Evolutionary conservation across 2,797 vertebrate species (phyloP).

Genomic region (Morelia viridis): DNA sequence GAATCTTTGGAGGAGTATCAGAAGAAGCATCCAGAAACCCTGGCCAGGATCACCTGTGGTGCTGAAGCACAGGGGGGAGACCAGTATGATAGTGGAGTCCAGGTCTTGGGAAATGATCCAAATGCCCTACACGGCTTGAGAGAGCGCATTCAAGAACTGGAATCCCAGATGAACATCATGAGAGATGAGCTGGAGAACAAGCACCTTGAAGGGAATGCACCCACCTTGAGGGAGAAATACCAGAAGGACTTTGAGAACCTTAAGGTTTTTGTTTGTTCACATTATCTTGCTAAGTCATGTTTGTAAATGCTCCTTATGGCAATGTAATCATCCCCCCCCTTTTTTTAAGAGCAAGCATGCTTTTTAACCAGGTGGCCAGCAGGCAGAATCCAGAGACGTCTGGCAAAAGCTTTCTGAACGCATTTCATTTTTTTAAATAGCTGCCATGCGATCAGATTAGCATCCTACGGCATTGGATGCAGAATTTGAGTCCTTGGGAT

Average conservation of each 20-base stretch:
- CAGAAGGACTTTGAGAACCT: slow-evolving; percentile 97
- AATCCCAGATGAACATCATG: slow-evolving; percentile 91
- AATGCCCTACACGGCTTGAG: slow-evolving; percentile 83
- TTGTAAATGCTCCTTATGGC: slow-evolving; percentile 7
- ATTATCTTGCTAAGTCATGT: slow-evolving; percentile 36
- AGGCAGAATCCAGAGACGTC: not conserved
- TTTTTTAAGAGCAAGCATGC: not conserved
- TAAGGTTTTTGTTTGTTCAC: slow-evolving; percentile 79
- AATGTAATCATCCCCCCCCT: not conserved
- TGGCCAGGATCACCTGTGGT: rapidly evolving
- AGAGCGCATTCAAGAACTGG: slow-evolving; percentile 90
- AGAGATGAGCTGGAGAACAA: slow-evolving; percentile 90
- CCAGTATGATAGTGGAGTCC: slow-evolving; percentile 59
- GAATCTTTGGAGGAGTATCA: slow-evolving; percentile 70
- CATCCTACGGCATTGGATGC: not conserved
- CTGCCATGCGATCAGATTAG: no score
- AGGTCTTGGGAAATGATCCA: slow-evolving; percentile 56
- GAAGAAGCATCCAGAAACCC: slow-evolving; percentile 51
- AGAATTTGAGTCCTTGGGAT: not conserved
- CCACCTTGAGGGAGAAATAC: slow-evolving; percentile 91
- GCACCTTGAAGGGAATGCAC: slow-evolving; percentile 82
- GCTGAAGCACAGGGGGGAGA: slow-evolving; percentile 51
- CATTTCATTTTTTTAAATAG: not conserved
- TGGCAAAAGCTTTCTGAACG: not conserved
- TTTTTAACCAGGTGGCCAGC: not conserved